Base-by-base conservation (phyloP, 2,797 vertebrate species). In the Dallia pectoralis region DNA sequence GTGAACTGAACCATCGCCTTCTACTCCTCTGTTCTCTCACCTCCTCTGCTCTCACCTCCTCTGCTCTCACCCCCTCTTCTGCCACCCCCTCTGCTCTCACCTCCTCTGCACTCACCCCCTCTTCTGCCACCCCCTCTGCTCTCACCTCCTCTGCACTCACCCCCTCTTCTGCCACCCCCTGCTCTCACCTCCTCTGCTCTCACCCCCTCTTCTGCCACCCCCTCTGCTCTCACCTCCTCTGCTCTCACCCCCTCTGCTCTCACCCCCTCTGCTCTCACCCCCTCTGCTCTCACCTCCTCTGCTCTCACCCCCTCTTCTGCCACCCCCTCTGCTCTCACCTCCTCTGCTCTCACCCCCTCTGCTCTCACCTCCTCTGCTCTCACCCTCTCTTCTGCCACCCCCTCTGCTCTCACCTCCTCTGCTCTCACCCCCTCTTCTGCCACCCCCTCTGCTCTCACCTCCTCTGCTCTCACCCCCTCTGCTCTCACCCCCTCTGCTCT, bases 31-130 rank as follows among this genome's bases (percentile, higher is more conserved):
- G 36, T 36, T 18, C 25, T 51, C 48, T 70, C 51, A 29, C 3
- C 30, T 44, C 61, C 4, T n/a, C 62, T 29, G 51, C 53, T 29
- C 53, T 30, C n/a, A n/a, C 22, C 29, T 49, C 40, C 40, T n/a
- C 29, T 19, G 8, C 71, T 48, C 69, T 62, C 70, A 11, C 29
- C 44, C 48, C 16, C 69, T 76, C 47, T 36, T 18, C 25, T 51
- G 33, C 67, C 51, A 29, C 3, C 30, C 32, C 61, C 4, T n/a
- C 62, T 29, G 51, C 53, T 29, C 53, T 30, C n/a, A n/a, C 22
- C 29, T 49, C 40, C 40, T n/a, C 29, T 19, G 8, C 71, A 33
- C 69, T 62, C 70, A 11, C 29, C 63, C 53, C 22, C 69, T 76
- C 47, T 36, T 18, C 25, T 51, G 33, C 67, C 51, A 29, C 3